A percentile compares a stretch with the other conserved stretches of the same genome.
These are phyloP conservation scores for Sisor rabdophorus DNA, from an alignment of 2,113 vertebrate species.

Conservation along the genomic window DNA sequence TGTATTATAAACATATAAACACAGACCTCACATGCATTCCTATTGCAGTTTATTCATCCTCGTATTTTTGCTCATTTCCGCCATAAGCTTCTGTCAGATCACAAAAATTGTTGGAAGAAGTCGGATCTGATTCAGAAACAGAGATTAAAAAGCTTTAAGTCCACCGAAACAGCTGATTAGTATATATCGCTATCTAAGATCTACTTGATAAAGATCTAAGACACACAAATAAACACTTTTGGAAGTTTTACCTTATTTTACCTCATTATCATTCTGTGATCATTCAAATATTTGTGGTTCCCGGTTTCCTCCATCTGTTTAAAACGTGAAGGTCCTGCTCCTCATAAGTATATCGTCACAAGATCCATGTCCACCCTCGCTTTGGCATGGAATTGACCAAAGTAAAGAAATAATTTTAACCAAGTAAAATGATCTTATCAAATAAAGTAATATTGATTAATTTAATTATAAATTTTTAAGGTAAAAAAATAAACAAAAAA, in stretches of 20 bases:
- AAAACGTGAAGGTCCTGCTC: not conserved
- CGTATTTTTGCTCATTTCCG: conserved; percentile 19
- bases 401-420: not conserved
- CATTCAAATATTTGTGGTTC: not conserved
- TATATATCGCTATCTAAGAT: conserved; percentile 7
- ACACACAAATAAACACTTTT: conserved; percentile 19
- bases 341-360: not conserved
- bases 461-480: not conserved
- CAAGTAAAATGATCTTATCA: not conserved
- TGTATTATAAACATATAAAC: conserved; percentile 28
- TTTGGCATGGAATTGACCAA: not conserved
- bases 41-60: not conserved
- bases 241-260: too few species aligned
- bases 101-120: not conserved
- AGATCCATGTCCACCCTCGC: not conserved
- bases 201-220: conserved; percentile 4
- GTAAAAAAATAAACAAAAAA: not conserved
- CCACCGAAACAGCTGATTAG: conserved; percentile 3
- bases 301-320: not conserved
- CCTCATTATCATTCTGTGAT: too few species aligned
- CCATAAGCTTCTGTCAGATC: conserved; percentile 16
- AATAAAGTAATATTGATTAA: not conserved
- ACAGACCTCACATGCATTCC: conserved; percentile 5
- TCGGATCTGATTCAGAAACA: not conserved
- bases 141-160: conserved; percentile 17